phyloP scores from a whole-genome alignment of 1,140 invertebrate species.

The Drosophila sp. region DNA sequence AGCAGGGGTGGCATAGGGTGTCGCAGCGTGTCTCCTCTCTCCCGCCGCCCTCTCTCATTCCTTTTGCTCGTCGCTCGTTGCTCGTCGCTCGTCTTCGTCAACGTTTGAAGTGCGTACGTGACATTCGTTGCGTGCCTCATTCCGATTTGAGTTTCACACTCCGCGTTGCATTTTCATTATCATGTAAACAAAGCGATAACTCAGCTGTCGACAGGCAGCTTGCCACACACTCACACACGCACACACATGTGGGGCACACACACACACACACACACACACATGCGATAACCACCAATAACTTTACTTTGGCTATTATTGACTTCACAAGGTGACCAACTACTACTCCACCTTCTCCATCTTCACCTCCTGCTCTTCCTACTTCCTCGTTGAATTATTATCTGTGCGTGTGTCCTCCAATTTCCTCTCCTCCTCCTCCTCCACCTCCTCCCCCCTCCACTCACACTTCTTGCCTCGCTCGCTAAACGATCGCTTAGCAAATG shows the following conservation, averaged over 20 bases:
- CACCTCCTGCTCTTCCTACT: neutral
- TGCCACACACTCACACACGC: slow-evolving; percentile 19
- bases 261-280: neutral
- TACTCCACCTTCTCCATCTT: neutral
- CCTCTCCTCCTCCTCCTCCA: neutral
- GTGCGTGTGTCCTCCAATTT: slow-evolving; percentile 24
- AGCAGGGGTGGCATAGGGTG: neutral
- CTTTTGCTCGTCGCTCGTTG: neutral
- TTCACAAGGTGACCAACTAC: slow-evolving; percentile 29
- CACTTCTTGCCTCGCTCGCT: slow-evolving; percentile 36
- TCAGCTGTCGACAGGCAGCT: slow-evolving; percentile 43
- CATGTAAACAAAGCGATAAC: slow-evolving; percentile 58
- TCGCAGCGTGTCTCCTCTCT: neutral
- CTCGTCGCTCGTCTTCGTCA: neutral
- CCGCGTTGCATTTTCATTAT: slow-evolving; percentile 48
- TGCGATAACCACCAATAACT: neutral
- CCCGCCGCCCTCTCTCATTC: neutral
- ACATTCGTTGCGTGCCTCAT: slow-evolving; percentile 40
- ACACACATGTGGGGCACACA: slow-evolving; percentile 7
- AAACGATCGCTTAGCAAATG: slow-evolving; percentile 73
- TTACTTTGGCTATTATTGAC: slow-evolving; percentile 21
- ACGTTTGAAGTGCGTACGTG: slow-evolving; percentile 51
- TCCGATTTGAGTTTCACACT: slow-evolving; percentile 31
- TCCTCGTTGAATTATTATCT: slow-evolving; percentile 18
- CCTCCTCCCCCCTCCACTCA: neutral